Percentiles rank a stretch among this genome's conserved stretches.
Evolutionary conservation across 1,140 invertebrate genomes (phyloP).

Genomic region (Aphelenchoides avenae): DNA sequence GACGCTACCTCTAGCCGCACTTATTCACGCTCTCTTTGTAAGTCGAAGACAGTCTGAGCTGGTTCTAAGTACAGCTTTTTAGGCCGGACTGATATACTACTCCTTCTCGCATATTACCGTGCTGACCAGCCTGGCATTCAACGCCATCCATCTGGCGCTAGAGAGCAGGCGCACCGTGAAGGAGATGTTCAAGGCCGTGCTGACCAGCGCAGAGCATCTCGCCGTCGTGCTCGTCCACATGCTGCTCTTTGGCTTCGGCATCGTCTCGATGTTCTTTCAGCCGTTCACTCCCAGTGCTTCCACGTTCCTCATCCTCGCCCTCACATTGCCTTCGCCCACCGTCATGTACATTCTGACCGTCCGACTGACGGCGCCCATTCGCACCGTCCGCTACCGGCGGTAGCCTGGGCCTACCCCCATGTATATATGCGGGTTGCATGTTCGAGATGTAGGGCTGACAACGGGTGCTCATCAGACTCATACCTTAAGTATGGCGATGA

Average conservation of each 20-base stretch:
- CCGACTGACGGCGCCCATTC: constrained; percentile 27
- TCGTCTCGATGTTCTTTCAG: constrained; percentile 18
- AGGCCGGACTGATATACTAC: constrained; percentile 34
- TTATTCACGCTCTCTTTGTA: constrained; percentile 81
- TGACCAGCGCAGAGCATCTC: constrained; percentile 12
- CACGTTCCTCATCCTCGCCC: constrained; percentile 16
- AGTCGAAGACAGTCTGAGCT: no score
- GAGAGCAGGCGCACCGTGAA: constrained; percentile 18
- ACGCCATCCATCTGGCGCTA: constrained; percentile 30
- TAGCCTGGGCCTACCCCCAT: neutral
- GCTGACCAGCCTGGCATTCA: constrained; percentile 14
- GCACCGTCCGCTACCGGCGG: constrained; percentile 4
- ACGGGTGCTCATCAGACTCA: no score
- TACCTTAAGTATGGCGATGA: no score
- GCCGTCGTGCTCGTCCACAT: constrained; percentile 11
- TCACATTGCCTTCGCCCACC: constrained; percentile 21
- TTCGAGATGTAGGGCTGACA: no score
- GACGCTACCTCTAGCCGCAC: constrained; percentile 80
- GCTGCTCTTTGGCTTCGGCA: constrained; percentile 32
- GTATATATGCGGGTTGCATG: no score
- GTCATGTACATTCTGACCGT: constrained; percentile 40
- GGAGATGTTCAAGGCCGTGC: constrained; percentile 24
- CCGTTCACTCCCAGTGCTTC: neutral
- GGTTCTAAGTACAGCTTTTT: constrained; percentile 12
- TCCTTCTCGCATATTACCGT: constrained; percentile 23